Evolutionary conservation across 2,113 vertebrate species (phyloP).

Genomic region (Callaeas wilsoni): DNA sequence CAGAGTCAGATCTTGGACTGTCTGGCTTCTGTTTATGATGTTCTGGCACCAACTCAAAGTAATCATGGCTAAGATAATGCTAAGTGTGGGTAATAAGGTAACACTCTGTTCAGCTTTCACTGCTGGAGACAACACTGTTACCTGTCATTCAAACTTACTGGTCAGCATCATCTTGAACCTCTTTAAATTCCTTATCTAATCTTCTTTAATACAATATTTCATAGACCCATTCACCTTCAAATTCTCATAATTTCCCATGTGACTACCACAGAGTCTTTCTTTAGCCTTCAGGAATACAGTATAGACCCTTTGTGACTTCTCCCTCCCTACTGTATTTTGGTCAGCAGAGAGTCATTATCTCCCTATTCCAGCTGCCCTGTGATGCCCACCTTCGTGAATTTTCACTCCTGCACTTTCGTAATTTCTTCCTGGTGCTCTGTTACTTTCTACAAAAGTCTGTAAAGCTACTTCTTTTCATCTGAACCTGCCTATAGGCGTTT

Average conservation of each 20-base stretch:
- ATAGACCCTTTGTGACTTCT: background rate
- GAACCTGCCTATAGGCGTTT: background rate
- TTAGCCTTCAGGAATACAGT: background rate
- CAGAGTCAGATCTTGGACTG: background rate
- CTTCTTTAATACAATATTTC: background rate
- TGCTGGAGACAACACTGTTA: background rate
- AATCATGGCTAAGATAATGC: background rate
- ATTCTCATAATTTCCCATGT: background rate
- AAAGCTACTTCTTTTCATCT: background rate
- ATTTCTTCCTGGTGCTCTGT: background rate
- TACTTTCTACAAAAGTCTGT: background rate
- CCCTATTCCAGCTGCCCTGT: background rate
- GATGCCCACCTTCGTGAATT: background rate
- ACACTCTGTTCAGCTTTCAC: background rate
- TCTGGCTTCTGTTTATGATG: background rate
- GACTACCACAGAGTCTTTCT: background rate
- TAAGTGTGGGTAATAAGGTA: background rate
- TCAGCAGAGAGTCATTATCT: background rate
- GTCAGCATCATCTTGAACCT: background rate
- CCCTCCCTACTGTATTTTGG: accelerated
- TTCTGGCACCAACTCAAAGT: background rate
- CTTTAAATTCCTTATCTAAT: background rate
- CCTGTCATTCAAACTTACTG: background rate
- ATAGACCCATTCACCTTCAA: background rate
- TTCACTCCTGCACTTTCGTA: background rate